Evolutionary conservation across 2,797 vertebrate species (phyloP).

Genomic region (Zalophus californianus): DNA sequence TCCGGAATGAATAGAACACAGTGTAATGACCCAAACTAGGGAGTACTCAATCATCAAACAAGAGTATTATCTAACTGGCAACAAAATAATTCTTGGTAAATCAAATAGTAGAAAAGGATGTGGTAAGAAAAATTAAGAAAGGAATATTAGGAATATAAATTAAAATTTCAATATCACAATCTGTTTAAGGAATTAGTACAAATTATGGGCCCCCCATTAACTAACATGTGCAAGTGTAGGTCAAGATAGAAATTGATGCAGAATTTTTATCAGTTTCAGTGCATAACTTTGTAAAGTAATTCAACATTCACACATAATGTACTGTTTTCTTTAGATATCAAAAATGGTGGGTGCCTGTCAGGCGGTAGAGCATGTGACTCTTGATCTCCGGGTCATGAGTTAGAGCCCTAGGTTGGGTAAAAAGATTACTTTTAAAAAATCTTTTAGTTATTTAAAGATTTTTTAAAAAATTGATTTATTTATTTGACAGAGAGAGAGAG

Average conservation of each 20-base stretch:
- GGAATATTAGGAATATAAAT: slow-evolving; percentile 5
- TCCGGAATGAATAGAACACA: not conserved
- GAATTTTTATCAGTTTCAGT: slow-evolving; percentile 32
- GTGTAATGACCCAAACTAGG: not conserved
- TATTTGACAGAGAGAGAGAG: too few relatives aligned
- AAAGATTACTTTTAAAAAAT: not conserved
- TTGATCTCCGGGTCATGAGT: not conserved
- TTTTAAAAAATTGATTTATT: too few relatives aligned
- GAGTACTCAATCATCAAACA: not conserved
- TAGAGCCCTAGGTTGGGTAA: not conserved
- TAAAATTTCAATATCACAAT: not conserved
- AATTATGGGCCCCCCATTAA: not conserved
- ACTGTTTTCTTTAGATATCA: not conserved
- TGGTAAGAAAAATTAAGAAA: not conserved
- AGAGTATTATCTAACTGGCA: not conserved
- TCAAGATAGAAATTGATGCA: not conserved
- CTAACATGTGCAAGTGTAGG: not conserved
- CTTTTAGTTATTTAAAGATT: too few relatives aligned
- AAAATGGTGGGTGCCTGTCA: not conserved
- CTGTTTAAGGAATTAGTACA: slow-evolving; percentile 36
- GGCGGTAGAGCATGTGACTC: not conserved
- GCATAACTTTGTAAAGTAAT: slow-evolving; percentile 42
- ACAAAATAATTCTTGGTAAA: slow-evolving; percentile 43
- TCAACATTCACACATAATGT: not conserved
- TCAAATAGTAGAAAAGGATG: slow-evolving; percentile 23